Conservation (phyloP, 2,113 vertebrate genomes). For the Tetrax tetrax region DNA sequence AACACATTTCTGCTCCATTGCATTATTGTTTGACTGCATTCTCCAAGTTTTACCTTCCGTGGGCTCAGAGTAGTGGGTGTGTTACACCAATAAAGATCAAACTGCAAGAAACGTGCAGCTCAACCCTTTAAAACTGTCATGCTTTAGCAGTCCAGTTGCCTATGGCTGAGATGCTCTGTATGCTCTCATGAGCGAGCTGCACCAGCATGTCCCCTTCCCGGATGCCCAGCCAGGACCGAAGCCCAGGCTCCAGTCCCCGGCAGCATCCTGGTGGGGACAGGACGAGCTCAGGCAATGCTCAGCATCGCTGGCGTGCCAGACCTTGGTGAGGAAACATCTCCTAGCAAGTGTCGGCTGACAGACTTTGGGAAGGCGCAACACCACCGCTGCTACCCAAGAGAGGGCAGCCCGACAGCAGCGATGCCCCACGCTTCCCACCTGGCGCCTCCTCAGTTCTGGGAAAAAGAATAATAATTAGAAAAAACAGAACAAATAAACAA, state of each 20-base stretch:
- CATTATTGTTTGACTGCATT: background rate
- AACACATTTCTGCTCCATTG: accelerated
- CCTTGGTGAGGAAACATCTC: background rate
- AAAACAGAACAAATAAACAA: background rate
- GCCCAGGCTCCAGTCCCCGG: background rate
- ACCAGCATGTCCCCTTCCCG: background rate
- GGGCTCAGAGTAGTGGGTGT: background rate
- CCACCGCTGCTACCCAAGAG: background rate
- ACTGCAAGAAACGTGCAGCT: background rate
- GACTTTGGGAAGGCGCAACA: background rate
- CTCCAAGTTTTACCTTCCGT: background rate
- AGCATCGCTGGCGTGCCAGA: background rate
- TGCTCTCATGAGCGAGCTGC: accelerated
- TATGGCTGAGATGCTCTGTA: background rate
- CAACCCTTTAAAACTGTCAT: accelerated
- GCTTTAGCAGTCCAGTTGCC: background rate
- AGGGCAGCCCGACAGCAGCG: background rate
- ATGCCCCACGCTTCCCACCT: background rate
- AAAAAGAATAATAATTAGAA: background rate
- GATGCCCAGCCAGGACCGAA: background rate
- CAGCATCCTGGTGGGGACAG: accelerated
- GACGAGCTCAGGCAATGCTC: background rate
- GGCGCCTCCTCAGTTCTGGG: accelerated
- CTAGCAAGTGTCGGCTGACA: background rate
- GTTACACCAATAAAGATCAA: background rate